These are phyloP conservation scores for Sardina pilchardus DNA, from an alignment of 2,113 vertebrate species.

Conservation along the genomic window DNA sequence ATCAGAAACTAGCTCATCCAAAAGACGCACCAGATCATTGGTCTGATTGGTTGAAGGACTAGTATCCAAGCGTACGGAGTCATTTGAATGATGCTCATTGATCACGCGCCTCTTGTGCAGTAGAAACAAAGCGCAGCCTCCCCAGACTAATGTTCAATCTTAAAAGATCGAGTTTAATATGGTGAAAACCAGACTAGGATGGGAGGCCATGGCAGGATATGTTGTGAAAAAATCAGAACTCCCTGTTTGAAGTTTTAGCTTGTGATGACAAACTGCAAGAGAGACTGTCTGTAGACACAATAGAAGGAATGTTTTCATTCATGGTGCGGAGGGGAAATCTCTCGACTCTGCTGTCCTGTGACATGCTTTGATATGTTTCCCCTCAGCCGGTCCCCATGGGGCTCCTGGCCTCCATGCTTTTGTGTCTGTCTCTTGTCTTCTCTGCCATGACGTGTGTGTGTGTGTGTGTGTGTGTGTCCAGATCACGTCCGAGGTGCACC, in stretches of 20 bases:
- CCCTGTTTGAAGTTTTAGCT: background rate
- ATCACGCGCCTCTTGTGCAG: too few species aligned
- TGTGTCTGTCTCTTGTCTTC: constrained; percentile 30
- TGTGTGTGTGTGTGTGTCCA: constrained; percentile 62
- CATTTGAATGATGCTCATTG: too few species aligned
- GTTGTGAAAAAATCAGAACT: background rate
- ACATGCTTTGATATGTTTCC: background rate
- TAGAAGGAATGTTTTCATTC: background rate
- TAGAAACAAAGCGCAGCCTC: too few species aligned
- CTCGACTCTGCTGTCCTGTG: background rate
- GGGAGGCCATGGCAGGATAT: background rate
- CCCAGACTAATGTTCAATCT: too few species aligned
- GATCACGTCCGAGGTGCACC: constrained; percentile 98
- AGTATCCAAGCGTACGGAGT: too few species aligned
- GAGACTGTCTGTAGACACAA: background rate
- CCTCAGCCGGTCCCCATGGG: constrained; percentile 37
- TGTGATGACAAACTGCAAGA: background rate
- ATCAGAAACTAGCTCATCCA: too few species aligned
- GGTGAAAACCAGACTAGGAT: too few species aligned
- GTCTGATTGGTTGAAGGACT: too few species aligned
- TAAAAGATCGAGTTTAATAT: too few species aligned
- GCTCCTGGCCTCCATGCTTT: constrained; percentile 48
- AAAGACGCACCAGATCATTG: too few species aligned
- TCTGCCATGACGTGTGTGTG: constrained; percentile 54
- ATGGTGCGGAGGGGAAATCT: background rate